Conservation (phyloP, 23 tunicate species). For the Ascidia mentula region DNA sequence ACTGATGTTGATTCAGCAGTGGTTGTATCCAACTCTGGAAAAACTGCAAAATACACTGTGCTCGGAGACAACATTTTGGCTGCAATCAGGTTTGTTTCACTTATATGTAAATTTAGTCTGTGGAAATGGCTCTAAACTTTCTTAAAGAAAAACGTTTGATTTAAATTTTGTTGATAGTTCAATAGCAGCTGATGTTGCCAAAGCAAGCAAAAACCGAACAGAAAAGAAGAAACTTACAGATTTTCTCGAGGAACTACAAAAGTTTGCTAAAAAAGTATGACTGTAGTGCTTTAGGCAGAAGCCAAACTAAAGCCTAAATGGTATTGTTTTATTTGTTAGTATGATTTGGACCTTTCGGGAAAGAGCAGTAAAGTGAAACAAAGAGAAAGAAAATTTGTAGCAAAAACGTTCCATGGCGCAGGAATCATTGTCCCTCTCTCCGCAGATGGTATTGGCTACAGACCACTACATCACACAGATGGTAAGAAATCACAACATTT, state of each 20-base stretch:
- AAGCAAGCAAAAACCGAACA: neutral
- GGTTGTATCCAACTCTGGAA: constrained; percentile 45
- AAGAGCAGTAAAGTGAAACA: constrained; percentile 23
- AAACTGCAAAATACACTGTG: constrained; percentile 17
- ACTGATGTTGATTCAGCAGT: constrained; percentile 17
- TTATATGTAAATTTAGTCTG: neutral
- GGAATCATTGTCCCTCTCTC: constrained; percentile 80
- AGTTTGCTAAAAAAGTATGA: constrained; percentile 14
- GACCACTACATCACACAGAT: constrained; percentile 45
- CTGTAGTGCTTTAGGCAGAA: neutral
- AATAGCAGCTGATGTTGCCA: neutral
- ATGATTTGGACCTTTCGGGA: constrained; percentile 3
- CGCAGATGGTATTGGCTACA: constrained; percentile 68
- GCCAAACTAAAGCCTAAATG: neutral
- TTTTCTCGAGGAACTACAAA: neutral
- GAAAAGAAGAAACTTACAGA: constrained; percentile 19
- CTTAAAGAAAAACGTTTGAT: neutral
- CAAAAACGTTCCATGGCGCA: constrained; percentile 51
- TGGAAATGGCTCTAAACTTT: no score
- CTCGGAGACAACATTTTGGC: constrained; percentile 78
- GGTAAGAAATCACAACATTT: no score
- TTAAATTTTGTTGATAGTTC: neutral
- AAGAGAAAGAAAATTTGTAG: constrained; percentile 46
- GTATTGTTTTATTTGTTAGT: neutral
- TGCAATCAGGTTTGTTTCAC: constrained; percentile 35